Evolutionary conservation across 2,797 vertebrate genomes (phyloP).

Genomic region (Pyrocephalus nanus): DNA sequence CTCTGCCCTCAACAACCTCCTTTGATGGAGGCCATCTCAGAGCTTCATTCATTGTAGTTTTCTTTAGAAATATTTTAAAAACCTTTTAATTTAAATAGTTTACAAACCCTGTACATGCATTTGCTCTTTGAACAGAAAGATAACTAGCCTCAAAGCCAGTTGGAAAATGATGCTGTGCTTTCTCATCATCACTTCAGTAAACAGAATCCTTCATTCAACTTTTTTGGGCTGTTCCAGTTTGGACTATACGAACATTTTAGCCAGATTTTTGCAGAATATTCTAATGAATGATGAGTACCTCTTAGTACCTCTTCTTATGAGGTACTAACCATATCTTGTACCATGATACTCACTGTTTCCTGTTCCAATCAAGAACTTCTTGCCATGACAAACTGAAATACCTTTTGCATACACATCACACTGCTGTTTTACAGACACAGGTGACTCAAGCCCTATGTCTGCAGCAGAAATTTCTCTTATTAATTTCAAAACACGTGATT

Average conservation of each 20-base stretch:
- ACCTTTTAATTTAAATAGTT: background rate
- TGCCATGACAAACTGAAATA: background rate
- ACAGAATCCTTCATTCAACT: background rate
- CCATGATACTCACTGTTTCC: background rate
- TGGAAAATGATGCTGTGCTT: background rate
- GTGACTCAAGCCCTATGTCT: background rate
- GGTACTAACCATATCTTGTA: background rate
- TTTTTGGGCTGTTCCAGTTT: background rate
- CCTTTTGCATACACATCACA: background rate
- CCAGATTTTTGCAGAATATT: background rate
- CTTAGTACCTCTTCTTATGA: background rate
- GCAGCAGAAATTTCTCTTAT: background rate
- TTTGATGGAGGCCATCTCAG: background rate
- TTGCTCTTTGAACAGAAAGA: background rate
- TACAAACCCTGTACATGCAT: background rate
- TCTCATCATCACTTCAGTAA: background rate
- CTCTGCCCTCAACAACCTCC: background rate
- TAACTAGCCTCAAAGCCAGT: background rate
- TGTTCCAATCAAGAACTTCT: background rate
- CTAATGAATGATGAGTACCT: background rate
- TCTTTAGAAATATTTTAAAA: background rate
- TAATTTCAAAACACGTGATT: background rate
- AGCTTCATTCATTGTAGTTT: background rate
- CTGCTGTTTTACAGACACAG: background rate
- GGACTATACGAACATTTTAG: background rate